Evolutionary conservation across 2,113 vertebrate genomes (phyloP).

Genomic region (Hippocampus zosterae): DNA sequence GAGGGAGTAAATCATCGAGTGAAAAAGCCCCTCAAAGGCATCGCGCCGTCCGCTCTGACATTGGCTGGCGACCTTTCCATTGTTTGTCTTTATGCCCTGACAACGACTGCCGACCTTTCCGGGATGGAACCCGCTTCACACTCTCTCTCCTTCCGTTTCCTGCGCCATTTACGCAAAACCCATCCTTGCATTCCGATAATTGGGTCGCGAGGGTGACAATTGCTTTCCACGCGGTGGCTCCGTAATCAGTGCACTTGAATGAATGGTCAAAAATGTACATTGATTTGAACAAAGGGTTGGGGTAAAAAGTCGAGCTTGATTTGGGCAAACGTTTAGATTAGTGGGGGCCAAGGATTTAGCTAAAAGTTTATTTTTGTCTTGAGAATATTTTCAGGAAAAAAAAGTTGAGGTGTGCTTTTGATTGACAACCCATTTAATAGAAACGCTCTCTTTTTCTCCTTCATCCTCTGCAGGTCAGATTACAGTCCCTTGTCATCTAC

Average conservation of each 20-base stretch:
- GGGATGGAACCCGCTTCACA: not conserved
- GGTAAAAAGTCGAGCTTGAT: no score
- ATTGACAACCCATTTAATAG: not conserved
- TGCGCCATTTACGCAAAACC: not conserved
- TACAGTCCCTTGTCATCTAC: constrained; percentile 89
- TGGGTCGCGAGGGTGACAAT: not conserved
- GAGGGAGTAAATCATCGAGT: not conserved
- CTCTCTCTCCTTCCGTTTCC: not conserved
- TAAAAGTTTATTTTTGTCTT: no score
- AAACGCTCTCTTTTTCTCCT: not conserved
- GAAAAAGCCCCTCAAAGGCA: not conserved
- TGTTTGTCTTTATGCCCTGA: not conserved
- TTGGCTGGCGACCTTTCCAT: not conserved
- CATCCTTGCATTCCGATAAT: not conserved
- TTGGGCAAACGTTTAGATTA: no score
- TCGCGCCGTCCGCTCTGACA: not conserved
- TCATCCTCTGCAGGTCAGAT: constrained; percentile 79
- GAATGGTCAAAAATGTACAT: no score
- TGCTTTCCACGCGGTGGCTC: no score
- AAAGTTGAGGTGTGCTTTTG: not conserved
- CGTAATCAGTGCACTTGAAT: no score
- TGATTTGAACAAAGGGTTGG: no score
- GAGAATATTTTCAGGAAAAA: no score
- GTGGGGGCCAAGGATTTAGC: no score
- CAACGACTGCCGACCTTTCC: not conserved